phyloP scores from a whole-genome alignment of 1,140 invertebrate genomes.

The Samia ricini region DNA sequence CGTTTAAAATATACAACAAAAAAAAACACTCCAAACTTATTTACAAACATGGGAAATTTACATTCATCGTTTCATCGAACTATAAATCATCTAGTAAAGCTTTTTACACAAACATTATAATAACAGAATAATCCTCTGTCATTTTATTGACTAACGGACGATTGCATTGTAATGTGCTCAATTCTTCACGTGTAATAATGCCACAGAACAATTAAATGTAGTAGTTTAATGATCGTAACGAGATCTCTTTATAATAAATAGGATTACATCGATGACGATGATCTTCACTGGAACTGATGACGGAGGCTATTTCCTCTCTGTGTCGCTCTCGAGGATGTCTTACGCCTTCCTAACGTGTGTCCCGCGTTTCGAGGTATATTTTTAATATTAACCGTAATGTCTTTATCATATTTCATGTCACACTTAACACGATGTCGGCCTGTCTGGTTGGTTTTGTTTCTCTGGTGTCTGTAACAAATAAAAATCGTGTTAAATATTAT shows the following conservation, averaged over 20 bases:
- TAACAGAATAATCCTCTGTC: constrained; percentile 62
- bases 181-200: constrained; percentile 64
- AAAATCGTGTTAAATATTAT: constrained; percentile 40
- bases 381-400: constrained; percentile 55
- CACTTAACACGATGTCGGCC: constrained; percentile 66
- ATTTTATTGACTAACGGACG: constrained; percentile 21
- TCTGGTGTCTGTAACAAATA: constrained; percentile 75
- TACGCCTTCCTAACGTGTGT: constrained; percentile 14
- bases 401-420: constrained; percentile 36
- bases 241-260: constrained; percentile 60
- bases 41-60: constrained; percentile 60
- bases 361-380: constrained; percentile 51
- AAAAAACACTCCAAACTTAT: constrained; percentile 62
- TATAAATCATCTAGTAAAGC: constrained; percentile 70
- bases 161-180: constrained; percentile 68
- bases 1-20: constrained; percentile 12
- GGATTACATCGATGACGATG: constrained; percentile 72
- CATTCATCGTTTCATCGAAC: constrained; percentile 54
- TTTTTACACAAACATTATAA: constrained; percentile 65
- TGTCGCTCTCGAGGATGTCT: constrained; percentile 8
- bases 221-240: constrained; percentile 71
- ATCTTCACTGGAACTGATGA: constrained; percentile 61
- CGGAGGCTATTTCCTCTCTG: constrained; percentile 33
- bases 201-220: constrained; percentile 69
- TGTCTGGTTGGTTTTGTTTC: constrained; percentile 73